phyloP scores from a whole-genome alignment of 1,140 invertebrate species.

The Proctacanthus coquilletti region DNA sequence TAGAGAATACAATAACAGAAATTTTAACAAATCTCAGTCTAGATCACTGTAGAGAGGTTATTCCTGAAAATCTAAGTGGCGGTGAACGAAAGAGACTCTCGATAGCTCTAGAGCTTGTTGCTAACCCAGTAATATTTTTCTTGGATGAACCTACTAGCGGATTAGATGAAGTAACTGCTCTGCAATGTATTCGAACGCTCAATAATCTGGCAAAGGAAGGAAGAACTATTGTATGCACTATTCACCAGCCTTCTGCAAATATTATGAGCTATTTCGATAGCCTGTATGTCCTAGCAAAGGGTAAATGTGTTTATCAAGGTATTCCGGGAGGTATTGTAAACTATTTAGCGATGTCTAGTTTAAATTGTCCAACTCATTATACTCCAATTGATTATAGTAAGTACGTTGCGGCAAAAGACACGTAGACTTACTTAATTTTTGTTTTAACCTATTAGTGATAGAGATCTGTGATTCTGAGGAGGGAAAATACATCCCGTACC shows the following conservation, averaged over 20 bases:
- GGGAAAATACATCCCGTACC: slow-evolving; percentile 14
- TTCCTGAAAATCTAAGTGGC: slow-evolving; percentile 48
- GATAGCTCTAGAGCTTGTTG: slow-evolving; percentile 70
- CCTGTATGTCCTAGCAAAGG: slow-evolving; percentile 48
- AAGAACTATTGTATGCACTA: slow-evolving; percentile 61
- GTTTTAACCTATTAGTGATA: slow-evolving; percentile 29
- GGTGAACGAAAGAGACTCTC: slow-evolving; percentile 66
- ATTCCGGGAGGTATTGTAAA: slow-evolving; percentile 48
- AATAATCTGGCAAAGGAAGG: slow-evolving; percentile 46
- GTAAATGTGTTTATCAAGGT: slow-evolving; percentile 61
- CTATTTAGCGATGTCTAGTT: slow-evolving; percentile 44
- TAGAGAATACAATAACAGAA: slow-evolving; percentile 22
- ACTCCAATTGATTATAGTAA: slow-evolving; percentile 71
- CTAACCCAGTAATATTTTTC: slow-evolving; percentile 63
- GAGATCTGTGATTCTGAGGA: slow-evolving; percentile 29
- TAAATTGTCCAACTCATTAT: slow-evolving; percentile 61
- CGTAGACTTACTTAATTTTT: slow-evolving; percentile 2
- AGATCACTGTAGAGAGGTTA: slow-evolving; percentile 45
- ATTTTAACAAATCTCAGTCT: slow-evolving; percentile 42
- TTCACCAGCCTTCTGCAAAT: slow-evolving; percentile 66
- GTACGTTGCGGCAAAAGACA: slow-evolving; percentile 12
- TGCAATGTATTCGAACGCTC: slow-evolving; percentile 65
- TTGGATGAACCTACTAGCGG: slow-evolving; percentile 63
- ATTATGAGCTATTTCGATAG: slow-evolving; percentile 79
- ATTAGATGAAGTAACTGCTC: slow-evolving; percentile 68